phyloP scores from a whole-genome alignment of 2,888 invertebrate species.

The Tinea trinotella region DNA sequence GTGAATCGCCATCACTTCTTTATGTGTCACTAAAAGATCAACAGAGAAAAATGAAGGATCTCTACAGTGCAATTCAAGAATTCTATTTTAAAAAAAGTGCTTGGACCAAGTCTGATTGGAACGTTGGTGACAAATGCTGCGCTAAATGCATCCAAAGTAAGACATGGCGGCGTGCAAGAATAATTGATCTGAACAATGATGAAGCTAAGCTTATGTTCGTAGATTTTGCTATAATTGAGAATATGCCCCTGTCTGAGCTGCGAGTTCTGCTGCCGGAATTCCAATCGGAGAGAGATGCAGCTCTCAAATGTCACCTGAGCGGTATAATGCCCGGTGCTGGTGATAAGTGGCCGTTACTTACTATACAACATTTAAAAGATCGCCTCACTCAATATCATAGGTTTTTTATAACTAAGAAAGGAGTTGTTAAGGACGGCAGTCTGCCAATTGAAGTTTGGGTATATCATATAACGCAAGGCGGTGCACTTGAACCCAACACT shows the following conservation, averaged over 20 bases:
- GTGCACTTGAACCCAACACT: constrained; percentile 76
- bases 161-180: constrained; percentile 76
- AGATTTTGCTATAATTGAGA: constrained; percentile 75
- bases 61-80: constrained; percentile 70
- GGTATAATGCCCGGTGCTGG: constrained; percentile 80
- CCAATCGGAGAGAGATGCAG: constrained; percentile 64
- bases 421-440: constrained; percentile 57
- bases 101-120: constrained; percentile 49
- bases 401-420: constrained; percentile 69
- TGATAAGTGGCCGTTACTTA: constrained; percentile 73
- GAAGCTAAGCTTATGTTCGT: constrained; percentile 73
- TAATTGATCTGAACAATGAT: constrained; percentile 45
- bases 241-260: constrained; percentile 53
- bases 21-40: constrained; percentile 70
- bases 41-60: constrained; percentile 49
- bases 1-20: constrained; percentile 72
- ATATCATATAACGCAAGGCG: constrained; percentile 70
- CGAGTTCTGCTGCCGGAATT: constrained; percentile 67
- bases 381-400: constrained; percentile 62
- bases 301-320: constrained; percentile 77
- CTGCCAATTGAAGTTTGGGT: constrained; percentile 78
- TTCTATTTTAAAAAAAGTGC: constrained; percentile 47
- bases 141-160: constrained; percentile 55
- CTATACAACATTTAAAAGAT: constrained; percentile 74
- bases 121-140: constrained; percentile 62